A percentile compares a stretch with the other conserved stretches of the same genome.
phyloP scores from a whole-genome alignment of 64 coral and sea anemone species.

The Stylophora pistillata region DNA sequence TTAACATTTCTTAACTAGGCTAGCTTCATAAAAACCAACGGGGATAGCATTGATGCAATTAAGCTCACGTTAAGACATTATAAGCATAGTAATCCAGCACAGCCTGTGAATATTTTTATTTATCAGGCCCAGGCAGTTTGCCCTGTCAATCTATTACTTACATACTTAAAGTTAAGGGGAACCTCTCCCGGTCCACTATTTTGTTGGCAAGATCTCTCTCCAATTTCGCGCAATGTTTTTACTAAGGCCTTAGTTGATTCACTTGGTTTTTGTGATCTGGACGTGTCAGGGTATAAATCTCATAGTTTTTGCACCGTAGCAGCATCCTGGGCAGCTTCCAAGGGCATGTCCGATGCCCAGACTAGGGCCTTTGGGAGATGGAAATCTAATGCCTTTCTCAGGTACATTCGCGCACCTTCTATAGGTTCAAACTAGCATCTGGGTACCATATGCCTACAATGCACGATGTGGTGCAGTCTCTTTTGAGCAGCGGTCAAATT shows the following conservation, averaged over 20 bases:
- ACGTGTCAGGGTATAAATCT: constrained; percentile 15
- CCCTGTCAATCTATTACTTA: too few species aligned
- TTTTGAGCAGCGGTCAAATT: not conserved
- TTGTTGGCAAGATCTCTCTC: too few species aligned
- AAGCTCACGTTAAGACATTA: constrained; percentile 28
- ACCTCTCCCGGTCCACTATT: too few species aligned
- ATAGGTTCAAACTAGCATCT: not conserved
- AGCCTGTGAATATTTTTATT: constrained; percentile 19
- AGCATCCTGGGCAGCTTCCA: constrained; percentile 20
- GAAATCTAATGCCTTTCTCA: constrained; percentile 51
- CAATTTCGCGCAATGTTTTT: too few species aligned
- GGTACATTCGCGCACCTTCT: constrained; percentile 1
- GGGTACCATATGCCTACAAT: not conserved
- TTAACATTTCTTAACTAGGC: constrained; percentile 6
- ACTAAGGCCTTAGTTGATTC: too few species aligned
- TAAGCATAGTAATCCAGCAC: constrained; percentile 25
- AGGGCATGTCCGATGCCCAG: constrained; percentile 38
- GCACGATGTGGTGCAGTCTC: not conserved
- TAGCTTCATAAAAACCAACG: not conserved
- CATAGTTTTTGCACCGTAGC: constrained; percentile 50
- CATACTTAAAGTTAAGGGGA: too few species aligned
- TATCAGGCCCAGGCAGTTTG: too few species aligned
- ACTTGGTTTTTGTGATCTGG: constrained; percentile 7
- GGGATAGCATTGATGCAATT: constrained; percentile 9
- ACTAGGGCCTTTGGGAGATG: constrained; percentile 42